Conservation (phyloP, 1,140 invertebrate genomes). For the Diplogasteroides magnus region DNA sequence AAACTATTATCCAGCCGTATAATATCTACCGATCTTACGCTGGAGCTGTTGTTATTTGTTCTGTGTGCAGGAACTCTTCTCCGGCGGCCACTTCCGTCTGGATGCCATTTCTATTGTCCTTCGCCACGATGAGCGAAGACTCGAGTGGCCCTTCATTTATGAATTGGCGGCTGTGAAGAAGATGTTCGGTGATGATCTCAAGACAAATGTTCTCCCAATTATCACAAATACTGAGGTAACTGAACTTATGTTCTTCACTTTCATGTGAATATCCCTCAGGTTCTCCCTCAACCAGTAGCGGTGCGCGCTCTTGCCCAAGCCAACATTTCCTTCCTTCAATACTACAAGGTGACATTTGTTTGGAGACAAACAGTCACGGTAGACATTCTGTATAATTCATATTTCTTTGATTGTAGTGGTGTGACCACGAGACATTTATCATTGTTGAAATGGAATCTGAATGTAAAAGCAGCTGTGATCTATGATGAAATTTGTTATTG, state of each 20-base stretch:
- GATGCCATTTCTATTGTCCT: slow-evolving; percentile 31
- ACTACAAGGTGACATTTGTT: slow-evolving; percentile 32
- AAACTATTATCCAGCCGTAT: too few relatives aligned
- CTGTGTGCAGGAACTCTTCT: slow-evolving; percentile 25
- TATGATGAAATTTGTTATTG: too few relatives aligned
- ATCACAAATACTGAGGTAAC: slow-evolving; percentile 23
- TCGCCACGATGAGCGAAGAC: slow-evolving; percentile 18
- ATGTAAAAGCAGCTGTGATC: too few relatives aligned
- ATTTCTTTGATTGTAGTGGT: too few relatives aligned
- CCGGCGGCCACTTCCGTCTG: slow-evolving; percentile 20
- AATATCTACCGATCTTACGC: neutral
- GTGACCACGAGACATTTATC: too few relatives aligned
- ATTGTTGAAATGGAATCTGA: too few relatives aligned
- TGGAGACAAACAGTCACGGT: too few relatives aligned
- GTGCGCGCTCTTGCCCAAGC: slow-evolving; percentile 21
- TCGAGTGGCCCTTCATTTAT: slow-evolving; percentile 32
- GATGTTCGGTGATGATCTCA: slow-evolving; percentile 33
- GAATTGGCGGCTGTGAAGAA: slow-evolving; percentile 27
- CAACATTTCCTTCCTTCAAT: slow-evolving; percentile 29
- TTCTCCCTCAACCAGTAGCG: slow-evolving; percentile 27
- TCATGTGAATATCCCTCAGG: neutral
- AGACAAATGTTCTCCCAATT: slow-evolving; percentile 29
- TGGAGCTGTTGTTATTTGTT: too few relatives aligned
- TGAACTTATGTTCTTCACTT: neutral
- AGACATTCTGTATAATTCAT: too few relatives aligned